A percentile compares a stretch with the other conserved stretches of the same genome.
Evolutionary conservation across 1,140 invertebrate genomes (phyloP).

Genomic region (Meloidogyne exigua): DNA sequence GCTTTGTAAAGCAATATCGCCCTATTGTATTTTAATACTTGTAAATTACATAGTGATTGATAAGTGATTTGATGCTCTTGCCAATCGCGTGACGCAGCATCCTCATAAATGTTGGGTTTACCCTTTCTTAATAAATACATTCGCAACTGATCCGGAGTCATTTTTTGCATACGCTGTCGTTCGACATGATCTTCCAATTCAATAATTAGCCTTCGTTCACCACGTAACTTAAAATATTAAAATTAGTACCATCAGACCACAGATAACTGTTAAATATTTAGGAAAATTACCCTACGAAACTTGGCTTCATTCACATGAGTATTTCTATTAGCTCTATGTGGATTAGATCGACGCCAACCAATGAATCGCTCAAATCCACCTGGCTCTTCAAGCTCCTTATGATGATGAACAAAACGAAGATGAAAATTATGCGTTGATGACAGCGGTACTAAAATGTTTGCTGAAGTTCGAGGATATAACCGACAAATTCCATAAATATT

Average conservation of each 20-base stretch:
- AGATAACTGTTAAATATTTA: too few relatives aligned
- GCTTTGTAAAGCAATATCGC: not conserved
- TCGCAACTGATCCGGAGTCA: conserved; percentile 50
- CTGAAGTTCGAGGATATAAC: not conserved
- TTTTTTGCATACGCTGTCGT: conserved; percentile 22
- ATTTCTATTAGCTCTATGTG: conserved; percentile 55
- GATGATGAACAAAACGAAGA: conserved; percentile 54
- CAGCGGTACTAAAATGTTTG: not conserved
- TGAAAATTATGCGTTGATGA: not conserved
- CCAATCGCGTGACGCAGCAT: conserved; percentile 55
- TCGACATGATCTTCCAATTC: conserved; percentile 55
- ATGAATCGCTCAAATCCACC: conserved; percentile 50
- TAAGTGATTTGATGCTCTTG: conserved; percentile 57
- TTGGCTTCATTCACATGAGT: conserved; percentile 58
- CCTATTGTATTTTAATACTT: not conserved
- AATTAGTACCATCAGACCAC: too few relatives aligned
- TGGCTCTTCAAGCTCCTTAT: conserved; percentile 43
- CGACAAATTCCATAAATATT: not conserved
- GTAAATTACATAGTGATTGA: conserved; percentile 54
- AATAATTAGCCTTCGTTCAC: conserved; percentile 47
- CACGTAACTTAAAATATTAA: conserved; percentile 51
- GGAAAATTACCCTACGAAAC: conserved; percentile 44
- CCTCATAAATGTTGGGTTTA: conserved; percentile 54
- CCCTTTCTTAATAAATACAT: conserved; percentile 54
- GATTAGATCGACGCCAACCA: conserved; percentile 52